phyloP scores from a whole-genome alignment of 2,888 invertebrate species.

The Sarcophaga carnaria region DNA sequence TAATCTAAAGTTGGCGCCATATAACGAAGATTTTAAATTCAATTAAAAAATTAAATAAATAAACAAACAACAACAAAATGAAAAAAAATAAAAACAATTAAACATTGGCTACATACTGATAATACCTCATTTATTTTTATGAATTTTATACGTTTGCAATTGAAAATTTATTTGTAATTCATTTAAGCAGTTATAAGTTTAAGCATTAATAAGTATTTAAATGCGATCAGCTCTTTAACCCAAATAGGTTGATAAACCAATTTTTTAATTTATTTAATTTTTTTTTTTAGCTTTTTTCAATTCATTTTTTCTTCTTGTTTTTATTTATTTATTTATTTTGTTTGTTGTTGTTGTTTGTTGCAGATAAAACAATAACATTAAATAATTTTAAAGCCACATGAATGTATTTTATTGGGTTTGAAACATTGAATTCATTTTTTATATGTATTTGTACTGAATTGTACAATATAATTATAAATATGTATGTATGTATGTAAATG shows the following conservation, averaged over 20 bases:
- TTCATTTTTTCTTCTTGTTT: background rate
- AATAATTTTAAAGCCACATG: conserved; percentile 33
- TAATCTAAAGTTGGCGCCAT: too few relatives aligned
- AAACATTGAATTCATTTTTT: background rate
- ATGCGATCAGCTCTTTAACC: conserved; percentile 36
- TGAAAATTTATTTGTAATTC: conserved; percentile 61
- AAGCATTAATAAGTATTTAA: conserved; percentile 60
- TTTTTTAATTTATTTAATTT: background rate
- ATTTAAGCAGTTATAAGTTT: conserved; percentile 60
- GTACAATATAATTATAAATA: background rate
- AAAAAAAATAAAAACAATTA: conserved; percentile 47
- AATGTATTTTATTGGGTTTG: background rate
- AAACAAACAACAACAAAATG: background rate
- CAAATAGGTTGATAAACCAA: conserved; percentile 24
- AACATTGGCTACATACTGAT: conserved; percentile 38
- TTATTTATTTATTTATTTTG: conserved; percentile 1
- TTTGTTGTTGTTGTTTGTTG: background rate
- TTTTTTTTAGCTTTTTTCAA: background rate
- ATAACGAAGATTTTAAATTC: background rate
- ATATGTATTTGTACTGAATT: background rate
- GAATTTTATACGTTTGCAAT: conserved; percentile 36
- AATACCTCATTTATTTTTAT: conserved; percentile 54
- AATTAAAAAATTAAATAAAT: too few relatives aligned
- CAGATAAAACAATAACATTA: conserved; percentile 17
- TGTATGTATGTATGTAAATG: conserved; percentile 14